Base-by-base conservation (phyloP, 2,797 vertebrate species). In the Chiroxiphia lanceolata region DNA sequence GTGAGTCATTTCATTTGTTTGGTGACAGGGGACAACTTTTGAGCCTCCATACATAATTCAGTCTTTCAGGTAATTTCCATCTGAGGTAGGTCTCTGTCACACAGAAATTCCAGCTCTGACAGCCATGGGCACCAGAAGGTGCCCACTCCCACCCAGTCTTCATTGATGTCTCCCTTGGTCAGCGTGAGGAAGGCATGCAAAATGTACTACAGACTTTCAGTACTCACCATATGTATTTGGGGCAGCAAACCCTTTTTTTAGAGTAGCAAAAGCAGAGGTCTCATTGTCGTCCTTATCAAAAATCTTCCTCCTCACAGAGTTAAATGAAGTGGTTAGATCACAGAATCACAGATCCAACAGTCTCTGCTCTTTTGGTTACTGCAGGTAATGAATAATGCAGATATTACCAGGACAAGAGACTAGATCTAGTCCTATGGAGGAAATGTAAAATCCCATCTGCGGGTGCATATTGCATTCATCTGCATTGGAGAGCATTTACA, bases 61-160 rank as follows among this genome's bases (percentile, higher is more conserved):
- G 48, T 83, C 83, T 90, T 96, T 94, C 82, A 92, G 90, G 91
- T 96, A 90, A 91, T 95, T 96, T 95, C 89, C 90, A 21, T 42
- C 22, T 68, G 63, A 92, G 81, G 72, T 54, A 38, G n/a, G 65
- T 29, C 69, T 78, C 33, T n/a, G 33, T 60, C 67, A 54, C 26
- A 67, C 42, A 51, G 23, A 90, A 87, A 93, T 80, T 64, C 54
- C 78, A 51, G 34, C 27, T 81, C 34, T 76, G 60, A 15, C n/a
- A 72, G 15, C 26, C 0, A 1, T 17, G 26, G 14, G 42, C 82
- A 81, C 25, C 25, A 83, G 48, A 78, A 68, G 17, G 14, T 44
- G 6, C 21, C 26, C 7, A 13, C 16, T 86, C 20, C 40, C 27
- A 67, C 26, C 21, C 38, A 53, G 38, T 14, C 50, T 34, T 56